A percentile compares a stretch with the other conserved stretches of the same genome.
Evolutionary conservation across 2,888 invertebrate genomes (phyloP).

Genomic region (Drosophila eohydei): DNA sequence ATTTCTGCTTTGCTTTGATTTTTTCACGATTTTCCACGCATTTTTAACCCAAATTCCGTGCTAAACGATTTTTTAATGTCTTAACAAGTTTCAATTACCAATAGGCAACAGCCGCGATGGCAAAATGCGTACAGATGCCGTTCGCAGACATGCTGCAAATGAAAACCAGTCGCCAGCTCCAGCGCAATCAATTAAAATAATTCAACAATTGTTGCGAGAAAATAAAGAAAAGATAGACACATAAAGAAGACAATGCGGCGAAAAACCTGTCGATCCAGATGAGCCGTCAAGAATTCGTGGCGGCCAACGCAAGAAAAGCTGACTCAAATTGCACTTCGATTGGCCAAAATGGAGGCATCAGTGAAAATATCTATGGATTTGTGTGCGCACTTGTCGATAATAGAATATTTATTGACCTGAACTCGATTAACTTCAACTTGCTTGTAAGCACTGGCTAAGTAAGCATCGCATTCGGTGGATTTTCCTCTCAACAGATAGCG

Average conservation of each 20-base stretch:
- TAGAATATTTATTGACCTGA: slow-evolving; percentile 47
- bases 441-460: slow-evolving; percentile 10
- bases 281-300: slow-evolving; percentile 25
- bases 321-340: slow-evolving; percentile 63
- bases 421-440: slow-evolving; percentile 8
- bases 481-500: slow-evolving; percentile 4
- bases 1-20: slow-evolving; percentile 36
- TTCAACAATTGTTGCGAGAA: slow-evolving; percentile 73
- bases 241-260: slow-evolving; percentile 62
- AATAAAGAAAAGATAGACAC: slow-evolving; percentile 33
- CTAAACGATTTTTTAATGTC: slow-evolving; percentile 80
- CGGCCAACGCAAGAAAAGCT: slow-evolving; percentile 32
- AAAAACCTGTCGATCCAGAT: slow-evolving; percentile 50
- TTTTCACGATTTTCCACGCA: slow-evolving; percentile 79
- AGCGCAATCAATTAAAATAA: slow-evolving; percentile 77
- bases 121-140: slow-evolving; percentile 58
- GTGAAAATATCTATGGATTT: slow-evolving; percentile 46
- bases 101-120: slow-evolving; percentile 48
- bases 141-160: slow-evolving; percentile 56
- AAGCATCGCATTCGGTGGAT: neutral
- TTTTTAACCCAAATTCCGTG: slow-evolving; percentile 79
- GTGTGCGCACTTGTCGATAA: slow-evolving; percentile 41
- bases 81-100: slow-evolving; percentile 81
- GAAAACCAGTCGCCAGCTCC: slow-evolving; percentile 58
- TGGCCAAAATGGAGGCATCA: slow-evolving; percentile 72